phyloP scores from a whole-genome alignment of 2,113 vertebrate genomes.

The Neodon shergylaensis region DNA sequence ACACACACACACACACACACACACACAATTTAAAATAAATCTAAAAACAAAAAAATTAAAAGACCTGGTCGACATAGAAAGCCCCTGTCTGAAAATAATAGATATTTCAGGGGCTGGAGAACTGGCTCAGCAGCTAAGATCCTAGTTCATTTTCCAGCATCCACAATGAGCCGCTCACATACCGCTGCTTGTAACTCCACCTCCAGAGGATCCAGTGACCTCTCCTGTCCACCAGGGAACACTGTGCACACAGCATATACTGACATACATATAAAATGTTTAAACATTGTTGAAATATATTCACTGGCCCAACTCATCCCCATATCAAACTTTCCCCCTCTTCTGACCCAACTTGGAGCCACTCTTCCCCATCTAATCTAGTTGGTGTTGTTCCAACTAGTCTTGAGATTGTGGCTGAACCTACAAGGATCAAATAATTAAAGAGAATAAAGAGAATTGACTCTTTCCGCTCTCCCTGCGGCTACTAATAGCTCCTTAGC shows the following conservation, averaged over 20 bases:
- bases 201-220: neutral
- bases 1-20: neutral
- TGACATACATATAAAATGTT: neutral
- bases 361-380: neutral
- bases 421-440: neutral
- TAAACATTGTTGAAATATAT: neutral
- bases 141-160: neutral
- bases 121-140: neutral
- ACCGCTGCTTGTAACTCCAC: neutral
- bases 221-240: neutral
- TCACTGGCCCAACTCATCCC: no score
- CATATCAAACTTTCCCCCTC: neutral
- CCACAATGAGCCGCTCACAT: neutral
- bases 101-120: neutral
- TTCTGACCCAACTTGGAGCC: neutral
- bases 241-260: neutral
- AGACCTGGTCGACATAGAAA: neutral
- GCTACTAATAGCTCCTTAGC: neutral
- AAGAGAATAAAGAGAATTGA: neutral
- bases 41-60: neutral
- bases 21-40: neutral
- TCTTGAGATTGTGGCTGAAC: neutral
- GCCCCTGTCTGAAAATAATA: neutral
- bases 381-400: neutral
- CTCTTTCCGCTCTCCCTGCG: neutral